Evolutionary conservation across 2,888 invertebrate species (phyloP).

Genomic region (Leptinotarsa tumamoca): DNA sequence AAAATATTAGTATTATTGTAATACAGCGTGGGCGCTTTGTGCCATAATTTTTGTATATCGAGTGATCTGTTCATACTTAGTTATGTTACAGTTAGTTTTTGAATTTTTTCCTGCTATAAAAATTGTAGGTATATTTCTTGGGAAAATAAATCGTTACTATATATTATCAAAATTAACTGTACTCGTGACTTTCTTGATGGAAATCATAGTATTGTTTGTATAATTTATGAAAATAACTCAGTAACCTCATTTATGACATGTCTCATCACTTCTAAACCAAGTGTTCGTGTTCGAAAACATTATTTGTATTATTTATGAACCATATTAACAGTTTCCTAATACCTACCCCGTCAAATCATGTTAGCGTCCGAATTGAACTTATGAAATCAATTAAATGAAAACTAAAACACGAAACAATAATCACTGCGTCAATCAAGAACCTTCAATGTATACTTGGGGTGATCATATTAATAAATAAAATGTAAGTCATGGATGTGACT

Average conservation of each 20-base stretch:
- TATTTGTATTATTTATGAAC: not conserved
- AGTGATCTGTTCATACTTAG: too few species aligned
- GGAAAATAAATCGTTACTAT: too few species aligned
- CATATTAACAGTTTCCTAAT: not conserved
- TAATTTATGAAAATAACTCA: not conserved
- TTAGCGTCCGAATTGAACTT: not conserved
- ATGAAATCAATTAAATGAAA: constrained; percentile 1
- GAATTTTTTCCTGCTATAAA: too few species aligned
- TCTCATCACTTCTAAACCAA: not conserved
- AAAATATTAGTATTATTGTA: too few species aligned
- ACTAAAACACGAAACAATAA: constrained; percentile 11
- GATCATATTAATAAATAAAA: not conserved
- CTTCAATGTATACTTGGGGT: not conserved
- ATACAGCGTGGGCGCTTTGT: too few species aligned
- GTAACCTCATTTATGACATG: constrained; percentile 37
- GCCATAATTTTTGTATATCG: too few species aligned
- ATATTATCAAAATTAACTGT: too few species aligned
- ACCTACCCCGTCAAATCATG: constrained; percentile 5
- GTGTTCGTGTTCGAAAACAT: not conserved
- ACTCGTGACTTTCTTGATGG: too few species aligned
- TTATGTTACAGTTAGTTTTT: too few species aligned
- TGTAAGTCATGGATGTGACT: not conserved
- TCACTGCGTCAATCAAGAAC: constrained; percentile 3
- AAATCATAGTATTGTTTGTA: too few species aligned
- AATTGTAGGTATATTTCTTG: too few species aligned